Evolutionary conservation across 2,888 invertebrate species (phyloP).

Genomic region (Thereva unica): DNA sequence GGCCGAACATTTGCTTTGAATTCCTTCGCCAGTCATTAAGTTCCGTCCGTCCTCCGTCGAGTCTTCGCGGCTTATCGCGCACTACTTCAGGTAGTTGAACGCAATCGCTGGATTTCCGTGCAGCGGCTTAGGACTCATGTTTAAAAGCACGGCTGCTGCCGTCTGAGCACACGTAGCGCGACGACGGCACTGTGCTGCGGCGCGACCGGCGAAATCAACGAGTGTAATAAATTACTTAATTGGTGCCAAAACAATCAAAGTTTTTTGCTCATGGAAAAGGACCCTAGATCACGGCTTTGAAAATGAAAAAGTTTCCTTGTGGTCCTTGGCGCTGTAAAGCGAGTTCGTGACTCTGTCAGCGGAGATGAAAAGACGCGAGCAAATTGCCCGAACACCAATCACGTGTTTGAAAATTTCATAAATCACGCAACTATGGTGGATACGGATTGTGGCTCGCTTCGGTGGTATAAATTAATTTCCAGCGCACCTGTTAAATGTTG

Average conservation of each 20-base stretch:
- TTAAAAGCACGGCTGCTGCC: no score
- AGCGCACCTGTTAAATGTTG: constrained; percentile 38
- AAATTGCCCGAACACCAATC: constrained; percentile 29
- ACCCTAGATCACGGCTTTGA: no score
- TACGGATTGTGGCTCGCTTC: constrained; percentile 39
- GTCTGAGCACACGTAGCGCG: not conserved
- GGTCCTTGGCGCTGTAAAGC: no score
- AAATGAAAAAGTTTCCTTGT: no score
- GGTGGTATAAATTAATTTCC: constrained; percentile 41
- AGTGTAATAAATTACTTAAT: constrained; percentile 10
- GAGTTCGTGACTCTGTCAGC: not conserved
- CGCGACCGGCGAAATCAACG: not conserved
- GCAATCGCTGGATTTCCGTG: no score
- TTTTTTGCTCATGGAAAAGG: no score
- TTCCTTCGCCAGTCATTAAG: no score
- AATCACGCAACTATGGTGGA: constrained; percentile 36
- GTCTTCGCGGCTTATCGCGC: no score
- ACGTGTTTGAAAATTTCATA: constrained; percentile 39
- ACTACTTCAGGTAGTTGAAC: no score
- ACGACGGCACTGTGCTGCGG: not conserved
- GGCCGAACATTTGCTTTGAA: no score
- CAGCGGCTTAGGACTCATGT: no score
- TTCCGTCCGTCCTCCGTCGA: no score
- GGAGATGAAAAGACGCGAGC: not conserved
- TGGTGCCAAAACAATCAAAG: constrained; percentile 6